Base-by-base conservation (phyloP, 2,113 vertebrate genomes). In the Mormyrus iriodes region DNA sequence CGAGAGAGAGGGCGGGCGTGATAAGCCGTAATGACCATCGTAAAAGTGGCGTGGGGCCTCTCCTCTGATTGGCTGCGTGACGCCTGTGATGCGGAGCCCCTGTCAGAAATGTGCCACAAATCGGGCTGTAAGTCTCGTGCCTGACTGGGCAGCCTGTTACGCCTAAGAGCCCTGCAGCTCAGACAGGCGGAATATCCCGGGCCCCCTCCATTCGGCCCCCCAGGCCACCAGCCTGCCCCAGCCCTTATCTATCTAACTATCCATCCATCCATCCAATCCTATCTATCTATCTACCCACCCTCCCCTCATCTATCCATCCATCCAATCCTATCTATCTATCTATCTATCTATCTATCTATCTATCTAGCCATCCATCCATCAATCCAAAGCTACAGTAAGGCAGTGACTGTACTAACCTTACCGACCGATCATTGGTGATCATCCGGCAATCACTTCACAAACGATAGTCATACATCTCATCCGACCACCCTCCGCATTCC, bases 41-140 rank as follows among this genome's bases (percentile, higher is more conserved):
- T 95, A 95, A 91, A n/a, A 95, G 93, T 91, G 83, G 90, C 94
- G 95, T 95, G 91, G 92, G 94, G 94, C 95, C 94, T 92, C 90
- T 91, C 92, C 93, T 92, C 94, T 94, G 95, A 96, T 95, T 95
- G 95, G 94, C 94, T 93, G 89, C 94, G 93, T 94, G 94, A 95
- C 95, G 95, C 94, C 94, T 93, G 95, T 92, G 92, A 91, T 91
- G 92, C 91, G 93, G 92, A 91, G 93, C 94, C 92, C 89, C 93
- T 90, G 89, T 90, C 93, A 94, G 93, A 93, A 93, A 93, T 93
- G 93, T 92, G 91, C 92, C 92, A 91, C 94, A 95, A 95, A 96
- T 93, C 92, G 94, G 94, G 93, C 93, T 94, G 90, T 93, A 90
- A 93, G 93, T 93, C 94, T 91, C 90, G 93, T 90, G 93, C 90